Percentiles rank a stretch among this genome's conserved stretches.
These are phyloP conservation scores for Molothrus aeneus DNA, from an alignment of 2,797 vertebrate species.

Conservation along the genomic window DNA sequence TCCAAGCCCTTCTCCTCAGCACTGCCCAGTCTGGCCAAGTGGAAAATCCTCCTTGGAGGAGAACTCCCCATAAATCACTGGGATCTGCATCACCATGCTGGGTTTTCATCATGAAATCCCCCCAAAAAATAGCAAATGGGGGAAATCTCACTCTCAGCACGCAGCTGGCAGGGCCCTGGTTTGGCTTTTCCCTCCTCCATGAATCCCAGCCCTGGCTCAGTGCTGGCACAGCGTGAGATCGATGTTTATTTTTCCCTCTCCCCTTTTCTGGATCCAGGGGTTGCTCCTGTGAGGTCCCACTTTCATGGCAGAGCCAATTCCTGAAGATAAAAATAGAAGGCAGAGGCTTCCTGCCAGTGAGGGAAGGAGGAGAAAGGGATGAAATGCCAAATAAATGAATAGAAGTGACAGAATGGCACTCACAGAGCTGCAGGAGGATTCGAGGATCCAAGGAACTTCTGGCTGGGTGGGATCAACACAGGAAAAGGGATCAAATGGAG, in stretches of 20 bases:
- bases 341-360: background rate
- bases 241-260: background rate
- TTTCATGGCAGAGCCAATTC: background rate
- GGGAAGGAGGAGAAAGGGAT: background rate
- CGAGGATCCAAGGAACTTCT: background rate
- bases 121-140: background rate
- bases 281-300: constrained; percentile 1
- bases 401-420: background rate
- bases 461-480: background rate
- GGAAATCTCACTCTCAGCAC: constrained; percentile 20
- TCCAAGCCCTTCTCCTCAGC: constrained; percentile 45
- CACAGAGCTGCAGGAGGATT: background rate
- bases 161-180: background rate
- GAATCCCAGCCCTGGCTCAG: constrained; percentile 49
- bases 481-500: background rate
- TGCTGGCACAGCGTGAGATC: background rate
- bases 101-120: constrained; percentile 40
- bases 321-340: background rate
- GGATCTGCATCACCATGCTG: constrained; percentile 11
- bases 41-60: constrained; percentile 37
- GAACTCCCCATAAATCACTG: constrained; percentile 63
- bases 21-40: constrained; percentile 45
- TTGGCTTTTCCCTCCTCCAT: background rate
- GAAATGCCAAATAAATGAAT: background rate
- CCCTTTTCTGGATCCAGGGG: background rate